Base-by-base conservation (phyloP, 1,140 invertebrate species). In the Popillia japonica region DNA sequence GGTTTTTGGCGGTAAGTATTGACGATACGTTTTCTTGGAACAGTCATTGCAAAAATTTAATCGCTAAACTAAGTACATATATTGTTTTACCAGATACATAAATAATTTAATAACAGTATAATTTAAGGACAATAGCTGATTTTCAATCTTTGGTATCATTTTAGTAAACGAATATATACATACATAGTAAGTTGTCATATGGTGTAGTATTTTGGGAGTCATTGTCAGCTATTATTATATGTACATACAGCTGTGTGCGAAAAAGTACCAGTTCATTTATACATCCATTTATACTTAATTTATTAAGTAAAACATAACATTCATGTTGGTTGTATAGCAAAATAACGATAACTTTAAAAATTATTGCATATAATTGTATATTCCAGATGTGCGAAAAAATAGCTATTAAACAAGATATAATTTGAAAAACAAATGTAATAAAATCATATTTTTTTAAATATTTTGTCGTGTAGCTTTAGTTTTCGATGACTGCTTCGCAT, bases 401-500 rank as follows among this genome's bases (percentile, higher is more conserved):
- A 61, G 59, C 59, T 22, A 61, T 61, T 61, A 61, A 61, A 20
- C 1, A 61, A 22, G n/a, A 61, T 14, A 61, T 61, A 61, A 14
- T 14, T 4, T 9, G 8, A 17, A 17, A 61, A n/a, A 61, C 2
- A 17, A 59, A 59, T 20, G 59, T 61, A 61, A 61, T 61, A 61
- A 44, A 44, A 14, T 61, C 44, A 48, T 48, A 14, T 1, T 3
- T 48, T 4, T 61, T 20, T 20, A 6, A 72, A 72, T 72, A 72
- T 72, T 72, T 72, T 34, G 72, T 72, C 11, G 72, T 40, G 17
- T 72, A 72, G 23, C 72, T 23, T 14, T 41, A 4, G 40, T 72
- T 40, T n/a, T n/a, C n/a, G n/a, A n/a, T n/a, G n/a, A n/a, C n/a
- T 72, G 72, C 72, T 27, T 6, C 10, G 40, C 72, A 34, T 34